Evolutionary conservation across 1,140 invertebrate species (phyloP), one percentile per base, ranked within the genome.

Genomic region (Zaprionus gabonicus): DNA sequence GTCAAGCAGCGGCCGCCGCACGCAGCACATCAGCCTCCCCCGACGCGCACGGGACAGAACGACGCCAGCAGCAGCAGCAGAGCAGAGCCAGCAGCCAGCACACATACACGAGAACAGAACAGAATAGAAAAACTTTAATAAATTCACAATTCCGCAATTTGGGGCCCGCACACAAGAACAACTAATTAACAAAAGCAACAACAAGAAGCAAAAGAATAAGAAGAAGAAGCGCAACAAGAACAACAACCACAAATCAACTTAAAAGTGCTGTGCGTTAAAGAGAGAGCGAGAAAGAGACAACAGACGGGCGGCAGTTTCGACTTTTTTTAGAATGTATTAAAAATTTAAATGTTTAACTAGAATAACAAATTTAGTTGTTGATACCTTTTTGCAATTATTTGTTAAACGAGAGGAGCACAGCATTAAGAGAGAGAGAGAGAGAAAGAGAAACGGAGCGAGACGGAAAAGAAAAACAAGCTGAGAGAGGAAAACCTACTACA

Each of bases 321-420:
- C 63, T 90, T 88, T 86, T 80, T 81, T 78, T 90, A 88, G 85
- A 58, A 87, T 87, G 83, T 86, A 86, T 88, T 81, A 67, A 72
- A 68, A 82, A 86, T 78, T 76, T 78, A 87, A 86, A 91, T 76
- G 82, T 88, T 88, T 81, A 91, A 87, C 78, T 91, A 91, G 87
- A 91, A 91, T 91, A 91, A 91, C 88, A 91, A 91, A 91, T 91
- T 91, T 88, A 88, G 83, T 84, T 88, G 83, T 91, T 88, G 84
- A 91, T 91, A 91, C 78, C 81, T 91, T 91, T 78, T 84, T 76
- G 71, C 83, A 91, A 91, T 86, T 91, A 81, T 82, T 86, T 91
- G 86, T 90, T 91, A 73, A 90, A 86, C 81, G 70, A 75, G 57
- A 58, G 63, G 23, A 62, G 31, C 55, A 57, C 20, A 25, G 51